These are phyloP conservation scores for Linepithema humile DNA, from an alignment of 1,140 invertebrate species.

Conservation along the genomic window DNA sequence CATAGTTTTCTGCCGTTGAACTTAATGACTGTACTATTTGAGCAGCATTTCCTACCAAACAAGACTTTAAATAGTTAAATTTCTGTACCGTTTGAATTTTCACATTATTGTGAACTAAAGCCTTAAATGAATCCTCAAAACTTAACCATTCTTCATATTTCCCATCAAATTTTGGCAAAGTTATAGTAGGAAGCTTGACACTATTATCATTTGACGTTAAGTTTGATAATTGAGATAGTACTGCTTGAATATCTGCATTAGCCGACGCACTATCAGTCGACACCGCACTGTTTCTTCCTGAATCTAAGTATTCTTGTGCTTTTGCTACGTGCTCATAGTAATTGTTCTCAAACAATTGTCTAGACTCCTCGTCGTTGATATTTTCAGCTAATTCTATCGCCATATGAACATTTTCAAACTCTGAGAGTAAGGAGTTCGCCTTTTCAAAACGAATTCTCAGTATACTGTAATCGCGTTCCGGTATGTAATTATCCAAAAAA, in stretches of 20 bases:
- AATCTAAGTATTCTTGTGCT: background rate
- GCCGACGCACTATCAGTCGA: constrained; percentile 9
- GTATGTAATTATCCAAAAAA: background rate
- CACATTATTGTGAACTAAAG: background rate
- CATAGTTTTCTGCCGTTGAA: background rate
- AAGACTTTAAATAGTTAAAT: background rate
- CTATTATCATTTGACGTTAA: background rate
- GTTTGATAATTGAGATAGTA: background rate
- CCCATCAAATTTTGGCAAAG: background rate
- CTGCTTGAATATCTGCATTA: background rate
- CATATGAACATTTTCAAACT: background rate
- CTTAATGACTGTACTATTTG: background rate
- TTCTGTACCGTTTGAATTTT: background rate
- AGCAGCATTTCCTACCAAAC: background rate
- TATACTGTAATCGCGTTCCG: background rate
- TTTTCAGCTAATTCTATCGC: background rate
- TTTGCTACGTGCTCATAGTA: constrained; percentile 13
- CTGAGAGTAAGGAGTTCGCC: background rate
- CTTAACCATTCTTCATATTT: background rate
- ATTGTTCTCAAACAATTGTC: constrained; percentile 11
- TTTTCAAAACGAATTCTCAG: background rate
- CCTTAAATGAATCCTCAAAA: background rate
- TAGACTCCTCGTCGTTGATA: background rate
- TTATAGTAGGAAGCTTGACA: background rate
- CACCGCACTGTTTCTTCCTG: background rate